A percentile compares a stretch with the other conserved stretches of the same genome.
Conservation (phyloP, 2,888 invertebrate species). For the Leucophora obtusa region DNA sequence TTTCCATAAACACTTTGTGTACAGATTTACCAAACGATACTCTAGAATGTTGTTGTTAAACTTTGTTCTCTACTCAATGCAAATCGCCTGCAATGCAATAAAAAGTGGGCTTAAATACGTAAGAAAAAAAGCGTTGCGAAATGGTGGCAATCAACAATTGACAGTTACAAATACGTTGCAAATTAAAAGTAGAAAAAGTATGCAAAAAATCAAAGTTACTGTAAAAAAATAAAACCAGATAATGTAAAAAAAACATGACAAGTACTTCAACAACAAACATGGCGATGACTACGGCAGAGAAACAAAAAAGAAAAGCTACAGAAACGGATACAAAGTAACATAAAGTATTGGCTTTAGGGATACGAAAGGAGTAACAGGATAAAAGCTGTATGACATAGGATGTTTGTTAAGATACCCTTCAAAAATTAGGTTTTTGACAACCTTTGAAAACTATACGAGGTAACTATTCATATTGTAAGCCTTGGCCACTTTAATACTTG, state of each 20-base stretch:
- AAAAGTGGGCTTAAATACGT: conserved; percentile 46
- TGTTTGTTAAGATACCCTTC: no score
- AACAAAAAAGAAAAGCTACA: conserved; percentile 32
- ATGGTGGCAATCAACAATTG: conserved; percentile 64
- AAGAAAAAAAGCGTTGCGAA: conserved; percentile 9
- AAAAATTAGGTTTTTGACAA: no score
- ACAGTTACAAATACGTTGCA: conserved; percentile 67
- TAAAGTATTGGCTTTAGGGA: conserved; percentile 48
- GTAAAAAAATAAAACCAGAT: conserved; percentile 36
- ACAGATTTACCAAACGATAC: conserved; percentile 51
- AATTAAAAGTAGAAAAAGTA: conserved; percentile 60
- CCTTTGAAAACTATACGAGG: no score
- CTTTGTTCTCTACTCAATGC: conserved; percentile 15
- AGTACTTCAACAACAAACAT: conserved; percentile 51
- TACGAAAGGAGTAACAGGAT: no score
- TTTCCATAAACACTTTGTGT: conserved; percentile 58
- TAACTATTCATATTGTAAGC: no score
- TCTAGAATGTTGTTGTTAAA: conserved; percentile 42
- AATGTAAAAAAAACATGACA: conserved; percentile 61
- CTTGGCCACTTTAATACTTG: no score
- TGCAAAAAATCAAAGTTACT: conserved; percentile 12
- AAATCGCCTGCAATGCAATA: conserved; percentile 47
- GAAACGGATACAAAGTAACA: conserved; percentile 60
- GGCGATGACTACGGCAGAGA: conserved; percentile 1
- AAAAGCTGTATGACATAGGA: no score